Evolutionary conservation across 2,797 vertebrate genomes (phyloP).

Genomic region (Cossypha caffra): DNA sequence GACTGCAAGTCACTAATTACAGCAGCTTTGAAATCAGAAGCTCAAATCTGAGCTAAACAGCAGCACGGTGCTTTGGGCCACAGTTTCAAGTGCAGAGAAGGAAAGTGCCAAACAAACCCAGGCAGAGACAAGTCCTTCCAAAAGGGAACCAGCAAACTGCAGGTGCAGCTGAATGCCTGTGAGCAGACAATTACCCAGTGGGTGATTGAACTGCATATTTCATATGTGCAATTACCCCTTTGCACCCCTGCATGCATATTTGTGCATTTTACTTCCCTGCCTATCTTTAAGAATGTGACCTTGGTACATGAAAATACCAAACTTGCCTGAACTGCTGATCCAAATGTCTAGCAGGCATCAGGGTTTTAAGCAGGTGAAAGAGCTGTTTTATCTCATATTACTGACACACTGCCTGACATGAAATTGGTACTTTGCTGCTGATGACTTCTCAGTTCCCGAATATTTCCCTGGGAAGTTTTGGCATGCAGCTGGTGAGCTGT

Average conservation of each 20-base stretch:
- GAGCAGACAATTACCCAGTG: background rate
- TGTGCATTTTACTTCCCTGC: background rate
- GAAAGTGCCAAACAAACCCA: background rate
- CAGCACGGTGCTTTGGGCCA: background rate
- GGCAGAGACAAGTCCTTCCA: background rate
- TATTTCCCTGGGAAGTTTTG: constrained; percentile 6
- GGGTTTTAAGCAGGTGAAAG: background rate
- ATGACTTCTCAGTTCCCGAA: background rate
- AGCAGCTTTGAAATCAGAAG: constrained; percentile 41
- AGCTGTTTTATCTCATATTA: background rate
- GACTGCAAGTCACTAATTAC: constrained; percentile 62
- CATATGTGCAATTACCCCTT: background rate
- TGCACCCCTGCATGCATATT: background rate
- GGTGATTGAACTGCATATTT: background rate
- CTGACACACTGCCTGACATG: background rate
- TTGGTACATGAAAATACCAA: background rate
- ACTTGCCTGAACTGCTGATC: background rate
- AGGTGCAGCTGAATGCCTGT: constrained; percentile 12
- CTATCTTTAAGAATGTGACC: background rate
- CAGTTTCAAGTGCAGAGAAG: background rate
- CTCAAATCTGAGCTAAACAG: constrained; percentile 38
- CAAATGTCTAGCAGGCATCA: background rate
- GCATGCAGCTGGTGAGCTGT: background rate
- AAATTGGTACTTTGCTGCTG: constrained; percentile 22
- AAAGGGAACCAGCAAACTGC: background rate